Percentiles rank a stretch among this genome's conserved stretches.
Conservation (phyloP, 2,888 invertebrate species). For the Drosophila neotestacea region DNA sequence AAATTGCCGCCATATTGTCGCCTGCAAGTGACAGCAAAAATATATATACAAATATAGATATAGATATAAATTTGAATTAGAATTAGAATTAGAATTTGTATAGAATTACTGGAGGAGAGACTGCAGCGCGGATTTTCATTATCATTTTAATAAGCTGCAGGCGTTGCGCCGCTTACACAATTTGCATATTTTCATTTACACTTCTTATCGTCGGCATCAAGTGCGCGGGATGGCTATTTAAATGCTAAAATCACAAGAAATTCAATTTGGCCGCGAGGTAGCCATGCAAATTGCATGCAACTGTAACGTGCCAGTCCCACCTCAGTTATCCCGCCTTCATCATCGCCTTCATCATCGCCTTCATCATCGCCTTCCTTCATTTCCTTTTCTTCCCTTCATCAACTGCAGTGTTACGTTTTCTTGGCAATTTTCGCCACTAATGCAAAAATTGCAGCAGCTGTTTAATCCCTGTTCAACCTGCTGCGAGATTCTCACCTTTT, state of each 20-base stretch:
- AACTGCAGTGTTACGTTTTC: constrained; percentile 5
- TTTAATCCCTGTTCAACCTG: constrained; percentile 26
- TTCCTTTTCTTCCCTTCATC: too few relatives aligned
- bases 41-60: constrained; percentile 4
- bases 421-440: constrained; percentile 27
- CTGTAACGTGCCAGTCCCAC: constrained; percentile 37
- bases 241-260: constrained; percentile 71
- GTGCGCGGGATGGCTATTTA: constrained; percentile 62
- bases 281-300: constrained; percentile 58
- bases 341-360: background rate
- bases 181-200: constrained; percentile 78
- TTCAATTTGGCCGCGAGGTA: constrained; percentile 59
- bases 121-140: constrained; percentile 55
- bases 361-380: background rate
- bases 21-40: constrained; percentile 86
- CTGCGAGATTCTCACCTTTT: constrained; percentile 89
- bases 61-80: constrained; percentile 49
- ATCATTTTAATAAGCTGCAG: constrained; percentile 72
- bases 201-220: constrained; percentile 65
- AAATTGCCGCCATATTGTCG: constrained; percentile 96
- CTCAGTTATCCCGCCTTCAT: background rate
- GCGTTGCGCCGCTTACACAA: constrained; percentile 46
- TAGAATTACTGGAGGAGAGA: constrained; percentile 24
- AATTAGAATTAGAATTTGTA: constrained; percentile 62
- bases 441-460: constrained; percentile 47